phyloP scores from a whole-genome alignment of 2,113 vertebrate species.

The Tupaia chinensis region DNA sequence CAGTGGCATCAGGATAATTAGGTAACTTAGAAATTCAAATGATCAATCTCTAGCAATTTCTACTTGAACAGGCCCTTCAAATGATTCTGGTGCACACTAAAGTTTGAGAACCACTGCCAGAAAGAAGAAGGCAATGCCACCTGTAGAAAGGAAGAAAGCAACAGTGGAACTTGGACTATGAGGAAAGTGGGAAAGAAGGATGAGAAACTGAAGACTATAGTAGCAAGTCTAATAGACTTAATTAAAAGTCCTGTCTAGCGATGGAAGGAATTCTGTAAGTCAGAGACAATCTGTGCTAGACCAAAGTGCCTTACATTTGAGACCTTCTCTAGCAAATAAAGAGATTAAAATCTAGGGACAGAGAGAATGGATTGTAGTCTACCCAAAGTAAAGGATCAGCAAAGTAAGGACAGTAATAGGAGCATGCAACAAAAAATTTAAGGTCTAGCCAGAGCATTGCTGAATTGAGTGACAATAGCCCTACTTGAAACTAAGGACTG shows the following conservation, averaged over 20 bases:
- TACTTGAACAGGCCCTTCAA: not conserved
- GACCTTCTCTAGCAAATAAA: not conserved
- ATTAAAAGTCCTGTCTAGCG: not conserved
- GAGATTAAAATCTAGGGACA: not conserved
- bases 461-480: not conserved
- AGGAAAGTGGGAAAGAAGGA: not conserved
- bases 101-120: not conserved
- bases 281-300: not conserved
- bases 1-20: not conserved
- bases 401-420: not conserved
- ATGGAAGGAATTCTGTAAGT: not conserved
- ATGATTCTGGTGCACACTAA: not conserved
- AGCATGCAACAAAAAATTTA: not conserved
- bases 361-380: not conserved
- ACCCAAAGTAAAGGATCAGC: not conserved
- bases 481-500: not conserved
- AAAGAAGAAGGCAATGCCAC: not conserved
- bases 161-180: not conserved
- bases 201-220: not conserved
- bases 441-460: not conserved
- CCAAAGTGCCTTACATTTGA: not conserved
- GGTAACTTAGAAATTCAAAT: conserved; percentile 5
- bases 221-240: not conserved
- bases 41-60: not conserved
- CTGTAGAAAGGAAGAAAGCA: not conserved